Base-by-base conservation (phyloP, 2,797 vertebrate species). In the Hippocampus kuda region DNA sequence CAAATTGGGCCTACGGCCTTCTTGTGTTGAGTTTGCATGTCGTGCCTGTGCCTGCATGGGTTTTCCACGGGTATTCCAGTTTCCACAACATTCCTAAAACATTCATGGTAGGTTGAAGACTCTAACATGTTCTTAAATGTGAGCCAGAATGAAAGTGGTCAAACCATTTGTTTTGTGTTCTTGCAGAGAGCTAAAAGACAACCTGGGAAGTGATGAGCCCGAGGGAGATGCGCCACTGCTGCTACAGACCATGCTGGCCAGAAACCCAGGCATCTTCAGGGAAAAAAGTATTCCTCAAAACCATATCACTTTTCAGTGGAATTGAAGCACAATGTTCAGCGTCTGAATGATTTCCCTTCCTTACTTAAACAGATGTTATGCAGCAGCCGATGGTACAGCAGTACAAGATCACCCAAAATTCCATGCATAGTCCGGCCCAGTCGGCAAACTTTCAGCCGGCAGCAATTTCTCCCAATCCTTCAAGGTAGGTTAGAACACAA, bases 211-310 rank as follows among this genome's bases (percentile, higher is more conserved):
- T 69, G 96, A 98, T 94, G 96, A 98, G 87, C 94, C 95, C 70
- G 96, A 98, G 81, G 96, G 95, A 76, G 96, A 98, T 79, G 94
- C 95, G 75, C 96, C 96, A 71, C 92, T 95, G 84, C 91, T 98
- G 91, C 91, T 98, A 86, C 96, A 98, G 91, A 93, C 95, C 75
- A 87, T 97, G 84, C 87, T 98, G 92, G 93, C 95, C 91, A 94
- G 96, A 89, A 98, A 95, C 92, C 95, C 96, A 87, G 95, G 94
- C 80, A 94, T 98, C 89, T 98, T 98, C 94, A 97, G 95, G 93
- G 95, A 97, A 91, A 98, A 97, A 94, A 97, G 94, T 90, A 93
- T 86, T 86, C 89, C 22, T 38, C 30, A 38, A 63, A 15, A 48
- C 63, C 44, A 11, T 9, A 46, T 65, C 24, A 53, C 26, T 60